Conservation (phyloP, 30 jellyfish, hydroid and myxozoan species). For the Clytia hemisphaerica region DNA sequence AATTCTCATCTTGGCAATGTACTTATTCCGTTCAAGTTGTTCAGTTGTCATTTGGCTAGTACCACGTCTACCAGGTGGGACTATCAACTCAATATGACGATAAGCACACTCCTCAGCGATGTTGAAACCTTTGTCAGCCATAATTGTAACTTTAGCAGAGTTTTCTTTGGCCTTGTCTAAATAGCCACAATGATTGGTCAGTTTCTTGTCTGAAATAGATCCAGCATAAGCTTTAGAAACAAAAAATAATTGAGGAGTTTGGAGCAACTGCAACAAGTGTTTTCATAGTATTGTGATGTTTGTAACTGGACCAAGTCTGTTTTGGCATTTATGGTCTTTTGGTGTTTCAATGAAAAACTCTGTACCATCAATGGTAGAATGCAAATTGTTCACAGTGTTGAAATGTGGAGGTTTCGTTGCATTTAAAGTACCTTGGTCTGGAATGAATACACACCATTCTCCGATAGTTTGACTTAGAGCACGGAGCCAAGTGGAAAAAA, state of each 20-base stretch:
- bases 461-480: too few species aligned
- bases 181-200: not conserved
- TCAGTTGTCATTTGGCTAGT: not conserved
- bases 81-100: not conserved
- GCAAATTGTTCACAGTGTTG: not conserved
- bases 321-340: not conserved
- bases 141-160: not conserved
- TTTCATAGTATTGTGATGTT: constrained; percentile 29
- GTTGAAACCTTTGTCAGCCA: constrained; percentile 39
- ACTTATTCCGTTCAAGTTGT: not conserved
- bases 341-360: constrained; percentile 34
- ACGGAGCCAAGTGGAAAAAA: too few species aligned
- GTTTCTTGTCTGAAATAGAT: constrained; percentile 20
- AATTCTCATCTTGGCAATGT: constrained; percentile 20
- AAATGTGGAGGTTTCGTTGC: too few species aligned
- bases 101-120: constrained; percentile 15
- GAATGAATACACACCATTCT: too few species aligned
- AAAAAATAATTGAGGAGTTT: constrained; percentile 6
- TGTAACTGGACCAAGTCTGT: constrained; percentile 27
- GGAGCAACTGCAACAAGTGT: constrained; percentile 33
- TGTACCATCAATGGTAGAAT: constrained; percentile 34
- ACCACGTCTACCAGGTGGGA: constrained; percentile 29
- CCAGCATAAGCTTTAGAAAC: constrained; percentile 25
- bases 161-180: constrained; percentile 5
- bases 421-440: too few species aligned